Conservation (phyloP, 2,797 vertebrate species). For the Enteromius trimaculatus region DNA sequence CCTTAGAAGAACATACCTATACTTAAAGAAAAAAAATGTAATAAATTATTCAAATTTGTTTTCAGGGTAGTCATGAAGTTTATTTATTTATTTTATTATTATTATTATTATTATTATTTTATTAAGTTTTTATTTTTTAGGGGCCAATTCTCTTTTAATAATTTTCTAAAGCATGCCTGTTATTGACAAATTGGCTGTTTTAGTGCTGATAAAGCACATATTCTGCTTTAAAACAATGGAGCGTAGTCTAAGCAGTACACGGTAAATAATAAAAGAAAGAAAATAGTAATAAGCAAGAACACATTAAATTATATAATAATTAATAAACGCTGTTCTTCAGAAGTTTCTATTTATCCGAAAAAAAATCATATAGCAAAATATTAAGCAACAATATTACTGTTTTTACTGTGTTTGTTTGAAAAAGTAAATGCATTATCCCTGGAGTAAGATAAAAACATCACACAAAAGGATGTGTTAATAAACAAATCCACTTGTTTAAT, state of each 20-base stretch:
- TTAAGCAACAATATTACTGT: not conserved
- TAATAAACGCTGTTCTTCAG: no score
- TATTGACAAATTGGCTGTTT: not conserved
- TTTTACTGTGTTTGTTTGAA: not conserved
- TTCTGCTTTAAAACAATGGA: not conserved
- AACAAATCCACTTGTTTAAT: not conserved
- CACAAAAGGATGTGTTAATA: not conserved
- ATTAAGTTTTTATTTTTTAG: not conserved
- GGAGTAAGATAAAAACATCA: conserved; percentile 44
- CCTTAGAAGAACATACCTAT: not conserved
- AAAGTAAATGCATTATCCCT: not conserved
- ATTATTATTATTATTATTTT: not conserved
- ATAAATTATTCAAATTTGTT: not conserved
- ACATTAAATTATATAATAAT: not conserved
- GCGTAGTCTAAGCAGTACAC: not conserved
- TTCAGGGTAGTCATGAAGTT: not conserved
- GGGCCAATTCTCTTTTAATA: not conserved
- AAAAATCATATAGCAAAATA: not conserved
- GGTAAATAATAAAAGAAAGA: not conserved
- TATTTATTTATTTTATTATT: not conserved
- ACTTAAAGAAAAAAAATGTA: not conserved
- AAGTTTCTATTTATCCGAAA: no score
- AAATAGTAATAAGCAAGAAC: not conserved
- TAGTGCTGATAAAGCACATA: not conserved
- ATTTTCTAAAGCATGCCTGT: no score